phyloP scores from a whole-genome alignment of 1,140 invertebrate genomes.

The Mamestra configurata region DNA sequence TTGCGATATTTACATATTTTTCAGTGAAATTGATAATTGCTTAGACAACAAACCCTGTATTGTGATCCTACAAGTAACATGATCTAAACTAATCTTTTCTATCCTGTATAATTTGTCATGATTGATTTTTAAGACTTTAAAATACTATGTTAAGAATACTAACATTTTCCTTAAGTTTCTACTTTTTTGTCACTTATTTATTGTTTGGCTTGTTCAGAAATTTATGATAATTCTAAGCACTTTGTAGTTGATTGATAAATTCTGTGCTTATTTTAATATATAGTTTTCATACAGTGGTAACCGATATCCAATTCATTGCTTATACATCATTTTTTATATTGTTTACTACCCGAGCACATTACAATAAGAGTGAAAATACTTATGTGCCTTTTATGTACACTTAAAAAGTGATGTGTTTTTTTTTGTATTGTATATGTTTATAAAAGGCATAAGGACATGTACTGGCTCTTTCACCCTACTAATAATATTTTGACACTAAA shows the following conservation, averaged over 20 bases:
- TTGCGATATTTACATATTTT: slow-evolving; percentile 42
- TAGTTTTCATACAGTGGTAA: neutral
- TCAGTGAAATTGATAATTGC: slow-evolving; percentile 53
- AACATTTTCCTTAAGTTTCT: neutral
- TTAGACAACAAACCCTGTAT: slow-evolving; percentile 74
- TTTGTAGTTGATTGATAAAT: neutral
- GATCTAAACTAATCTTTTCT: slow-evolving; percentile 21
- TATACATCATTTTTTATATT: slow-evolving; percentile 1
- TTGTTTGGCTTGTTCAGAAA: neutral
- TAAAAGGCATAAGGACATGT: slow-evolving; percentile 12
- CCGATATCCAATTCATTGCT: neutral
- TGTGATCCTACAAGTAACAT: slow-evolving; percentile 67
- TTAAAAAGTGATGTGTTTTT: neutral
- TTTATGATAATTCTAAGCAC: neutral
- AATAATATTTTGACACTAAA: neutral
- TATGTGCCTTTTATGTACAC: slow-evolving; percentile 1
- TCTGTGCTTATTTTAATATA: neutral
- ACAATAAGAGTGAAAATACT: slow-evolving; percentile 21
- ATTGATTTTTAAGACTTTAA: slow-evolving; percentile 14
- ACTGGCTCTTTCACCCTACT: slow-evolving; percentile 37
- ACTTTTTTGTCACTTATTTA: slow-evolving; percentile 1
- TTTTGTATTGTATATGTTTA: slow-evolving; percentile 14
- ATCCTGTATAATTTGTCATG: slow-evolving; percentile 12
- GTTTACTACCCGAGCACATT: slow-evolving; percentile 18
- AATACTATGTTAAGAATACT: slow-evolving; percentile 20